Conservation (phyloP, 2,113 vertebrate species). For the Poicephalus meyeri region DNA sequence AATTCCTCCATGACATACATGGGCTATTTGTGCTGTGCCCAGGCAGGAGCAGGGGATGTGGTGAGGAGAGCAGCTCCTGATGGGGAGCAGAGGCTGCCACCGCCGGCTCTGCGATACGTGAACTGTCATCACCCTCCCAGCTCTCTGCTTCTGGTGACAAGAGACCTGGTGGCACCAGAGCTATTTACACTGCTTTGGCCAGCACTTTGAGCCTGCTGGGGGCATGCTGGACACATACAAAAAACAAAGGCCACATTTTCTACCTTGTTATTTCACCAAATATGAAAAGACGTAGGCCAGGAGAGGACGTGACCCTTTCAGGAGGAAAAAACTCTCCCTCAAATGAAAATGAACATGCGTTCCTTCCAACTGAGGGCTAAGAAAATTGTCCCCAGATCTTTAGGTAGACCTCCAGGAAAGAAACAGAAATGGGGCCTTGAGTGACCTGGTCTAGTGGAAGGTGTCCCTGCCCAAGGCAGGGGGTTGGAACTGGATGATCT, state of each 20-base stretch:
- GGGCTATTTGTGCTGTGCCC: background rate
- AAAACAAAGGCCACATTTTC: background rate
- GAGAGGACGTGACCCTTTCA: background rate
- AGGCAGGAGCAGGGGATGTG: background rate
- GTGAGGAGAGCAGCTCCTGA: background rate
- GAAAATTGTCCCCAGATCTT: background rate
- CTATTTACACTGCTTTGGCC: background rate
- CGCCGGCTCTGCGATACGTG: fast-evolving
- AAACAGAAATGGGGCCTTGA: background rate
- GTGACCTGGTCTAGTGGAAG: background rate
- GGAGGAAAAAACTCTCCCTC: background rate
- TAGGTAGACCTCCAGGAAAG: background rate
- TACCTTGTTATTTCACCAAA: background rate
- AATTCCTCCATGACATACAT: background rate
- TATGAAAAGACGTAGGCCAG: background rate
- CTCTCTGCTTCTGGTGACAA: background rate
- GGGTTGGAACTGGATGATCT: background rate
- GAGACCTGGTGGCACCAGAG: background rate
- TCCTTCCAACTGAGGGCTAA: background rate
- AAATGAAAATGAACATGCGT: background rate
- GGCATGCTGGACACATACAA: background rate
- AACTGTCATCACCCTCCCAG: background rate
- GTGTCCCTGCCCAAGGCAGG: background rate
- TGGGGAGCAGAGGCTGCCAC: background rate
- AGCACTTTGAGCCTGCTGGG: background rate